Evolutionary conservation across 2,113 vertebrate genomes (phyloP), one percentile per base, ranked within the genome.

Genomic region (Microtus richardsoni): DNA sequence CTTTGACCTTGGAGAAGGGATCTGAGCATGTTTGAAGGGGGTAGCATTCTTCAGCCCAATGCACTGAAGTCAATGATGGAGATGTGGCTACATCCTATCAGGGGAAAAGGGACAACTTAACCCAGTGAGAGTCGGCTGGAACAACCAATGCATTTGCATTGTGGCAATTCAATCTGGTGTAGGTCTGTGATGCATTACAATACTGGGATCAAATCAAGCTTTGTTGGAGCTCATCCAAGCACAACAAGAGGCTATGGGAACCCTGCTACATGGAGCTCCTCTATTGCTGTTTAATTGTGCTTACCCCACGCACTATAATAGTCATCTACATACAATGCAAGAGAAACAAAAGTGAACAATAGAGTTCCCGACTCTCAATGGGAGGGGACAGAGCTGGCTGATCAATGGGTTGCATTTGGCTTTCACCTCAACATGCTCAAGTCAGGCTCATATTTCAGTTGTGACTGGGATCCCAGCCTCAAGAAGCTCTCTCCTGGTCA

Each of bases 141-240:
- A 94, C 97, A 95, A 88, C 96, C 93, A 86, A 96, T 91, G 91
- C 58, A 88, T 97, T 98, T 98, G 96, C 91, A 96, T 97, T 95
- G 95, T 85, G 94, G 97, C 96, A 97, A 98, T 95, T 97, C 7
- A 93, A 94, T 96, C 96, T 94, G 92, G 88, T 94, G 54, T 30
- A 92, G 94, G 95, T 82, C 97, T 98, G 97, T 0, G n/a, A 97
- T 95, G 93, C 96, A 97, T 98, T 98, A 98, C 80, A 97, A 97
- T 17, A 2, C 96, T 97, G 92, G 11, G 96, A 98, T 96, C 96
- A 96, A 97, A 98, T 97, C 98, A 98, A 95, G 93, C 44, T 96
- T 97, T 95, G 88, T 96, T 98, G 98, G 98, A 98, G 41, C 89
- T 85, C 66, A 93, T 93, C 98, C 98, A 98, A 97, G 70, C 96